Percentiles rank a stretch among this genome's conserved stretches.
Conservation (phyloP, 2,888 invertebrate genomes). For the Scaptomyza polygonia region DNA sequence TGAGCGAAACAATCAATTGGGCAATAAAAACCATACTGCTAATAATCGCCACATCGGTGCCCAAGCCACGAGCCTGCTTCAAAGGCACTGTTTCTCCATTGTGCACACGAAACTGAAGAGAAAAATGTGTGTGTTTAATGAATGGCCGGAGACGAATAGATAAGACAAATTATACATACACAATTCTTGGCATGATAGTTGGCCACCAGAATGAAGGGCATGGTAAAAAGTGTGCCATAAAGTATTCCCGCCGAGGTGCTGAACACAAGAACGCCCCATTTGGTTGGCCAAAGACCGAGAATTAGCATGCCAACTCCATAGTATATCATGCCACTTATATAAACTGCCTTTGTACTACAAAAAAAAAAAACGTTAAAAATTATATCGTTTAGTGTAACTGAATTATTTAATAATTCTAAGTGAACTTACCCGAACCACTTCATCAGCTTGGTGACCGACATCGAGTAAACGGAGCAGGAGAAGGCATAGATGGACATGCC, state of each 20-base stretch:
- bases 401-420: not conserved
- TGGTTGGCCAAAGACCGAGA: constrained; percentile 83
- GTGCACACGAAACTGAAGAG: constrained; percentile 79
- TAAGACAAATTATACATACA: constrained; percentile 72
- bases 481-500: constrained; percentile 84
- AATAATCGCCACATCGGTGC: constrained; percentile 84
- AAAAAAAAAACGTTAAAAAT: not conserved
- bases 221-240: constrained; percentile 84
- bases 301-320: constrained; percentile 84
- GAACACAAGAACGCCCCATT: constrained; percentile 83
- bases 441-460: constrained; percentile 83
- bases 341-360: constrained; percentile 79
- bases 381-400: not conserved
- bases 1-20: constrained; percentile 83
- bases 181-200: constrained; percentile 84
- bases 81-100: constrained; percentile 82
- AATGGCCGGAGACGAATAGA: not conserved
- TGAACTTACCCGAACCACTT: constrained; percentile 82
- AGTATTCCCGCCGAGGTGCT: constrained; percentile 84
- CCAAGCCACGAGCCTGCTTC: constrained; percentile 83
- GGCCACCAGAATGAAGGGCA: constrained; percentile 84
- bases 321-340: constrained; percentile 82
- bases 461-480: constrained; percentile 84
- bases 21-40: constrained; percentile 84
- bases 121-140: not conserved